A percentile compares a stretch with the other conserved stretches of the same genome.
phyloP scores from a whole-genome alignment of 2,113 vertebrate species.

The Brachyhypopomus gauderio region DNA sequence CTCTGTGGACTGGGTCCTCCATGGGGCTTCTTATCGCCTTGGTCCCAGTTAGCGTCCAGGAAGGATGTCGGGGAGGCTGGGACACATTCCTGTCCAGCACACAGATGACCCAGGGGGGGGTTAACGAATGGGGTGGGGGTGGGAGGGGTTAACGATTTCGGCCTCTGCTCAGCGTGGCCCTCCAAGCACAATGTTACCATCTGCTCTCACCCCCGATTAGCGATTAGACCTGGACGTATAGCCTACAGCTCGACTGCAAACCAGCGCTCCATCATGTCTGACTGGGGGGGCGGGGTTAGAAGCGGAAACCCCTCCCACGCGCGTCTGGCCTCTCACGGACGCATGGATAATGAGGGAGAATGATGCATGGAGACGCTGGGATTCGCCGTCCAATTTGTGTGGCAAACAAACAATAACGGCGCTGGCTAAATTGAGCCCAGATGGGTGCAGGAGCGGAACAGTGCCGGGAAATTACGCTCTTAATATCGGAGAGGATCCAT shows the following conservation, averaged over 20 bases:
- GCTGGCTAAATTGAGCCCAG: constrained; percentile 54
- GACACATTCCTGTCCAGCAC: constrained; percentile 48
- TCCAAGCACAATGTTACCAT: constrained; percentile 57
- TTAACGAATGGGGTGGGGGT: background rate
- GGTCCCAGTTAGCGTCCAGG: no score
- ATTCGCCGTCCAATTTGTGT: constrained; percentile 11
- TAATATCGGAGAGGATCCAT: constrained; percentile 12
- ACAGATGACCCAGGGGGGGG: constrained; percentile 63
- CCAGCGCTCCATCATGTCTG: constrained; percentile 28
- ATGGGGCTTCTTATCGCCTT: no score
- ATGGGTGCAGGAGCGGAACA: constrained; percentile 19
- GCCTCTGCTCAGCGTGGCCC: constrained; percentile 62
- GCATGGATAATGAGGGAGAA: no score
- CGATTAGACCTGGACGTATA: constrained; percentile 54
- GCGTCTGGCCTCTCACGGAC: no score
- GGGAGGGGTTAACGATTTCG: constrained; percentile 64
- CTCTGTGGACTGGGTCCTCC: no score
- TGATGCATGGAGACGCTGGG: no score
- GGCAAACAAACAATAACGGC: constrained; percentile 22
- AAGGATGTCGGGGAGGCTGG: constrained; percentile 40
- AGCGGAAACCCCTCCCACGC: no score
- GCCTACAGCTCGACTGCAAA: constrained; percentile 59
- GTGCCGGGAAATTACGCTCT: constrained; percentile 6
- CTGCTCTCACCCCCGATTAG: constrained; percentile 66
- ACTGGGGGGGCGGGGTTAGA: background rate